A percentile compares a stretch with the other conserved stretches of the same genome.
Conservation (phyloP, 2,888 invertebrate species). For the Apocheima hispidaria region DNA sequence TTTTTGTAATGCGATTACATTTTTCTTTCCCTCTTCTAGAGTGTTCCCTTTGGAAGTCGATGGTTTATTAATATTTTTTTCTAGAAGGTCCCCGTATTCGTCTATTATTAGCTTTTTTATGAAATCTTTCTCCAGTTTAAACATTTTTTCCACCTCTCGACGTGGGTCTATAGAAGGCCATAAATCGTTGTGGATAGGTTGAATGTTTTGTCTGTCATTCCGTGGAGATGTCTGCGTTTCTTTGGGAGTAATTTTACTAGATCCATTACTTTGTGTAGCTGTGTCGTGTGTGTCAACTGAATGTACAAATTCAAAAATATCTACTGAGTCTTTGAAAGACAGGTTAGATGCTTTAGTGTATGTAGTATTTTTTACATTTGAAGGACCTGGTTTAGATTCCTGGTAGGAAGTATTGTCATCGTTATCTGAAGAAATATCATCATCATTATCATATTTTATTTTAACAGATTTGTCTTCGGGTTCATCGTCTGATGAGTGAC, state of each 20-base stretch:
- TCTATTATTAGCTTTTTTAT: conserved; percentile 77
- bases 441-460: conserved; percentile 26
- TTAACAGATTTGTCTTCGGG: conserved; percentile 36
- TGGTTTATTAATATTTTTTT: conserved; percentile 71
- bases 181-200: conserved; percentile 75
- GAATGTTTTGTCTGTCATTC: conserved; percentile 58
- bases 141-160: conserved; percentile 72
- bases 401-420: conserved; percentile 28
- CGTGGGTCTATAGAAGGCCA: conserved; percentile 71
- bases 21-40: conserved; percentile 51
- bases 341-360: conserved; percentile 66
- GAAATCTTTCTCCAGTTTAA: conserved; percentile 77
- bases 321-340: conserved; percentile 75
- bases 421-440: conserved; percentile 30
- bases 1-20: conserved; percentile 67
- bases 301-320: conserved; percentile 78
- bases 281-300: conserved; percentile 74
- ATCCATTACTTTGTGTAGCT: conserved; percentile 73
- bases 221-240: conserved; percentile 80
- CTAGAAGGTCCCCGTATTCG: conserved; percentile 75
- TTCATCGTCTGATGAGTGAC: conserved; percentile 33
- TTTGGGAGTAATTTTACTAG: conserved; percentile 69
- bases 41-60: conserved; percentile 63
- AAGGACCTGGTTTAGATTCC: conserved; percentile 41
- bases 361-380: conserved; percentile 53